Conservation (phyloP, 2,888 invertebrate genomes). For the Pseudanteris insignis region DNA sequence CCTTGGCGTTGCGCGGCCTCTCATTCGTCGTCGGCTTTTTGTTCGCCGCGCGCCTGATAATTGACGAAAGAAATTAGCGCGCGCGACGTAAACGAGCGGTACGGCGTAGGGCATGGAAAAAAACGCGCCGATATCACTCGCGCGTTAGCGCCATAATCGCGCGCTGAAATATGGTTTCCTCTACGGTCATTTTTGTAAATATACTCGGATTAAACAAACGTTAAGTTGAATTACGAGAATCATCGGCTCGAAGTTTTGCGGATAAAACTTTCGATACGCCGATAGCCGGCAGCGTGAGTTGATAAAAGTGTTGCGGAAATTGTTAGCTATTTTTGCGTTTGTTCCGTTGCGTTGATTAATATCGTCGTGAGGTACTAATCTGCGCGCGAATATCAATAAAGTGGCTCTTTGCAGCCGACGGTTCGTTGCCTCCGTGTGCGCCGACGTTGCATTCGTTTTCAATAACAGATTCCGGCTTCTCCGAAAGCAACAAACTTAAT, state of each 20-base stretch:
- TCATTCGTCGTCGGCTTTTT: too few relatives aligned
- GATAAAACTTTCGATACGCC: conserved; percentile 11
- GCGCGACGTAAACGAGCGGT: too few relatives aligned
- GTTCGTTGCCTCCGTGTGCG: too few relatives aligned
- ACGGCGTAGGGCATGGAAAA: too few relatives aligned
- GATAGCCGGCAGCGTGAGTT: conserved; percentile 8
- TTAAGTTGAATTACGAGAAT: conserved; percentile 24
- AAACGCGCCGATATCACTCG: too few relatives aligned
- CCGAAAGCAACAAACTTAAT: conserved; percentile 8
- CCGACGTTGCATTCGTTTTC: conserved; percentile 14
- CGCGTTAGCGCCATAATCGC: too few relatives aligned
- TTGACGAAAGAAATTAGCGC: too few relatives aligned
- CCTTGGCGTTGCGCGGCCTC: too few relatives aligned
- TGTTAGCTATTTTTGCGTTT: conserved; percentile 18
- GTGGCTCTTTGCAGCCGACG: conserved; percentile 1
- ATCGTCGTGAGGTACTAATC: conserved; percentile 21
- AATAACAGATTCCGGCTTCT: conserved; percentile 12
- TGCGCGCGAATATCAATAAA: conserved; percentile 25
- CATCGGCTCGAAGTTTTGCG: conserved; percentile 6
- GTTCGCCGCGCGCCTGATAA: too few relatives aligned
- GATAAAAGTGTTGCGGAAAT: conserved; percentile 38
- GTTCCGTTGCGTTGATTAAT: conserved; percentile 21
- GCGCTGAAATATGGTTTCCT: conserved; percentile 12
- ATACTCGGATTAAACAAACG: conserved; percentile 14
- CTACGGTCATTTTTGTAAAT: conserved; percentile 20